These are phyloP conservation scores for Enteromius treurensis DNA, from an alignment of 2,797 vertebrate genomes.

Conservation along the genomic window DNA sequence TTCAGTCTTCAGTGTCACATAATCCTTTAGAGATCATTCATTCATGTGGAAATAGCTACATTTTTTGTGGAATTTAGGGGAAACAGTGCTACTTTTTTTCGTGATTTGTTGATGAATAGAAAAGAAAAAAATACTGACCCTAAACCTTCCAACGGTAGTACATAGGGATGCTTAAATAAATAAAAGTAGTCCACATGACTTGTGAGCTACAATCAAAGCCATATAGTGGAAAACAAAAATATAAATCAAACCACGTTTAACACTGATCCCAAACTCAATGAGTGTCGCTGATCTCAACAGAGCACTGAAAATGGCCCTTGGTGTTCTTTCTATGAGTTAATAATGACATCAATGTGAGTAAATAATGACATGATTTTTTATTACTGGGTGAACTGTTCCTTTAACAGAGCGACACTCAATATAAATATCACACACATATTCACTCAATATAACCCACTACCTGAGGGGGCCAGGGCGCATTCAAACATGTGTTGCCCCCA, in stretches of 20 bases:
- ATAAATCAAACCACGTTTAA: background rate
- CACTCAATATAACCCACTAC: background rate
- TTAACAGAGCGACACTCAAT: background rate
- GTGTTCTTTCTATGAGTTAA: background rate
- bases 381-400: background rate
- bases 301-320: background rate
- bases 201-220: background rate
- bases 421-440: background rate
- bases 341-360: background rate
- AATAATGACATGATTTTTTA: background rate
- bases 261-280: background rate
- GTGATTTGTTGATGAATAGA: background rate
- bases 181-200: background rate
- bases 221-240: background rate
- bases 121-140: background rate
- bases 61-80: background rate
- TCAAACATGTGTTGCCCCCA: constrained; percentile 3
- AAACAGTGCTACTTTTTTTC: background rate
- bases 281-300: background rate
- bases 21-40: background rate
- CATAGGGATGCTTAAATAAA: no score
- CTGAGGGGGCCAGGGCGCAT: constrained; percentile 9
- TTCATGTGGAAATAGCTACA: background rate
- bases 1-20: background rate
- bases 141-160: background rate